Conservation (phyloP, 2,888 invertebrate genomes). For the Polylopha cassiicola region DNA sequence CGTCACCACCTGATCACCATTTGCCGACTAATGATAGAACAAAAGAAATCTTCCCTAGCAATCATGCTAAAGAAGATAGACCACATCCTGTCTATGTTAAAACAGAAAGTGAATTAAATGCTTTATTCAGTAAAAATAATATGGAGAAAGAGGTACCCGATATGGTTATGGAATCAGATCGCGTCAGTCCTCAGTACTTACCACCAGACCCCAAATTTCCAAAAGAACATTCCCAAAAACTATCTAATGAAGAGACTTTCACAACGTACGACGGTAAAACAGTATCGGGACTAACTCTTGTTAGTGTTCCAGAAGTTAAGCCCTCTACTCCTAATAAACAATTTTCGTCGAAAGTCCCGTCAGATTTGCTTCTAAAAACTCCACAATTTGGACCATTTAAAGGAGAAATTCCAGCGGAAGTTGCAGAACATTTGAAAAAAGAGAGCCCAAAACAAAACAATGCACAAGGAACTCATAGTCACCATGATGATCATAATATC, state of each 20-base stretch:
- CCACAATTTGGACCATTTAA: conserved; percentile 86
- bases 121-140: conserved; percentile 58
- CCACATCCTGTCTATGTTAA: conserved; percentile 71
- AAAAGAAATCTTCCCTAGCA: conserved; percentile 61
- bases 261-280: conserved; percentile 87
- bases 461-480: conserved; percentile 24
- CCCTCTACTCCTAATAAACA: conserved; percentile 46
- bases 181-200: conserved; percentile 83
- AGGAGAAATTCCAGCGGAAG: conserved; percentile 81
- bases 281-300: conserved; percentile 80
- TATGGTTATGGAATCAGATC: conserved; percentile 83
- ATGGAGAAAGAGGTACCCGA: conserved; percentile 70
- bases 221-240: conserved; percentile 68
- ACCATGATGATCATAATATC: conserved; percentile 26
- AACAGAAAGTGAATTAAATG: conserved; percentile 50
- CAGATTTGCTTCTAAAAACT: conserved; percentile 76
- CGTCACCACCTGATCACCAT: conserved; percentile 83
- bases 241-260: conserved; percentile 67
- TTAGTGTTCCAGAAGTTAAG: conserved; percentile 70
- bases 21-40: conserved; percentile 54
- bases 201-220: conserved; percentile 79
- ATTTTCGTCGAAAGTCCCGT: conserved; percentile 64
- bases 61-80: conserved; percentile 68
- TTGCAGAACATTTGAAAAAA: conserved; percentile 44
- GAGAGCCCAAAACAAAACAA: conserved; percentile 16